Conservation (phyloP, 2,888 invertebrate genomes). For the Gasteruption jaculator region DNA sequence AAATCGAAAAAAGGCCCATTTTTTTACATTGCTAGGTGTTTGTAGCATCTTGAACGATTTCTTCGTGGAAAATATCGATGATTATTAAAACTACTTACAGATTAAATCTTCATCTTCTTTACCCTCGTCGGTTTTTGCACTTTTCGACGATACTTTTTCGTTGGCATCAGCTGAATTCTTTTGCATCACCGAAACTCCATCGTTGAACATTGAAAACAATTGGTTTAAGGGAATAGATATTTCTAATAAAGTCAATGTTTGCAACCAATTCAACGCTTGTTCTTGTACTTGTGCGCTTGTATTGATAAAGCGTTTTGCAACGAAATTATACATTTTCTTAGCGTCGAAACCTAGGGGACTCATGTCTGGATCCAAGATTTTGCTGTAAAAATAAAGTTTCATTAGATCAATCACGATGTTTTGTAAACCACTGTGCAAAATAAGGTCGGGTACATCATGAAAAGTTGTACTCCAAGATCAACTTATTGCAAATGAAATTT, state of each 20-base stretch:
- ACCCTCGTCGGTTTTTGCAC: slow-evolving; percentile 26
- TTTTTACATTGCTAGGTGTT: too few relatives aligned
- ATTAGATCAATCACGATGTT: too few relatives aligned
- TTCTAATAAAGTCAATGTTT: slow-evolving; percentile 83
- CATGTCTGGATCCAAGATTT: slow-evolving; percentile 95
- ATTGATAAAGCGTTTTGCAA: slow-evolving; percentile 76
- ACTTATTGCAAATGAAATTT: too few relatives aligned
- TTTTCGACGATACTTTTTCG: slow-evolving; percentile 33
- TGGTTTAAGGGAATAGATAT: slow-evolving; percentile 85
- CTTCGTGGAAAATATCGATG: too few relatives aligned
- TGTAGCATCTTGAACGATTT: too few relatives aligned
- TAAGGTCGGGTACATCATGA: too few relatives aligned
- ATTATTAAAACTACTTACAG: slow-evolving; percentile 58
- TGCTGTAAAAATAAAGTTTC: slow-evolving; percentile 57
- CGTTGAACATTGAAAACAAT: slow-evolving; percentile 85
- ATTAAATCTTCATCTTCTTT: slow-evolving; percentile 54
- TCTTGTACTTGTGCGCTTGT: slow-evolving; percentile 79
- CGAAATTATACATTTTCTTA: slow-evolving; percentile 93
- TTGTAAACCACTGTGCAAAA: too few relatives aligned
- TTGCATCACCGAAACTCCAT: slow-evolving; percentile 76
- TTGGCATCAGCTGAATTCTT: slow-evolving; percentile 34
- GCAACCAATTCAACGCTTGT: slow-evolving; percentile 85
- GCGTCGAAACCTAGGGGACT: slow-evolving; percentile 91
- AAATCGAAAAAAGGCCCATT: too few relatives aligned
- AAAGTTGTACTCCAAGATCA: too few relatives aligned